Conservation (phyloP, 2,797 vertebrate species). For the Acestrorhynchus altus region DNA sequence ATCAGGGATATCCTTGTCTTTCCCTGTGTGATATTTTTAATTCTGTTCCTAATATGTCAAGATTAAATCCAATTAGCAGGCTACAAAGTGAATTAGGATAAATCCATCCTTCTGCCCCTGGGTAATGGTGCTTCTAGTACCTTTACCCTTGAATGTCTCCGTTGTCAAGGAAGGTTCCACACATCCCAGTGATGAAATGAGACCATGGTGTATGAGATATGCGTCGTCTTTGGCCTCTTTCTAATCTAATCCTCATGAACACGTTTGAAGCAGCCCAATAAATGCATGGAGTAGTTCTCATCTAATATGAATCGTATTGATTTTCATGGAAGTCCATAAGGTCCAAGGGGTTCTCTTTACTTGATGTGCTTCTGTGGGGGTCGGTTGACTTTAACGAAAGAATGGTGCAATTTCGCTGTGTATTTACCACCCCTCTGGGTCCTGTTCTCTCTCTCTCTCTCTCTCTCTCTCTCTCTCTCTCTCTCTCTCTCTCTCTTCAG, state of each 20-base stretch:
- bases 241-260: background rate
- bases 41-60: constrained; percentile 2
- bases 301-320: background rate
- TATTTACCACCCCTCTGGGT: constrained; percentile 8
- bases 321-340: background rate
- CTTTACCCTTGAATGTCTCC: background rate
- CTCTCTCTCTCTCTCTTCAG: too few species aligned
- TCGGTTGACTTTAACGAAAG: background rate
- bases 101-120: constrained; percentile 8
- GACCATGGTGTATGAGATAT: background rate
- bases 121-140: constrained; percentile 2
- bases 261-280: background rate
- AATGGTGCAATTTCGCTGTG: background rate
- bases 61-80: constrained; percentile 2
- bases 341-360: background rate
- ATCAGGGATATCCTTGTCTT: background rate
- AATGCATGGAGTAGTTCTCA: background rate
- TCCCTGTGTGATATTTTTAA: background rate
- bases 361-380: background rate
- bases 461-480: background rate
- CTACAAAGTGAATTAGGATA: constrained; percentile 19
- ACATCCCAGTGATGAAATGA: background rate
- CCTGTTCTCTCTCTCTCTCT: background rate
- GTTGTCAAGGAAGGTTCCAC: background rate
- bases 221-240: background rate